Evolutionary conservation across 2,888 invertebrate genomes (phyloP).

Genomic region (Bombylius discolor): DNA sequence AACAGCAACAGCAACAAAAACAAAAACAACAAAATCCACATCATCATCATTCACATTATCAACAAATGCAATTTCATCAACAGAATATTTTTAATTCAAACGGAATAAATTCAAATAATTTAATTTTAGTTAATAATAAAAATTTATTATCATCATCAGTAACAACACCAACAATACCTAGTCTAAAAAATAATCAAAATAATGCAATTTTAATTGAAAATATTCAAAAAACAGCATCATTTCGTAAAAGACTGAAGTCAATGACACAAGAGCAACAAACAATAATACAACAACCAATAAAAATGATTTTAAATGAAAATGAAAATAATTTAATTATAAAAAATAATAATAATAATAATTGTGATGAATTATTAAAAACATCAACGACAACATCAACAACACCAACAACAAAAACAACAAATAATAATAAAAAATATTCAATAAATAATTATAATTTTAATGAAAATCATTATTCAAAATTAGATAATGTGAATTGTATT

Average conservation of each 20-base stretch:
- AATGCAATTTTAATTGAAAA: conserved; percentile 1
- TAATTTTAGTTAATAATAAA: no score
- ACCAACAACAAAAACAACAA: conserved; percentile 4
- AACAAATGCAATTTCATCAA: no score
- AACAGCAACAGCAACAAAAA: conserved; percentile 9
- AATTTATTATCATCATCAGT: conserved; percentile 23
- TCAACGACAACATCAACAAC: neutral
- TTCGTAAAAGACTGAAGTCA: conserved; percentile 18
- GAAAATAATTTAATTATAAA: no score
- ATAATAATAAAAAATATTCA: neutral
- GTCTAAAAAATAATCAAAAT: neutral
- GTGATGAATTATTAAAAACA: no score
- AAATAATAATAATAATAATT: no score
- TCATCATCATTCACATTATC: neutral
- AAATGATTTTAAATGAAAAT: no score
- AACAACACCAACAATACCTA: conserved; percentile 12
- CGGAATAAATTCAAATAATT: no score
- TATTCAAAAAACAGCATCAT: conserved; percentile 9
- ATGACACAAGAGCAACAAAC: neutral
- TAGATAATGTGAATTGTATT: neutral
- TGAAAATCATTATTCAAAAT: neutral
- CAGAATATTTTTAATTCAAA: no score
- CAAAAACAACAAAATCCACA: conserved; percentile 12
- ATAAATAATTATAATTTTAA: neutral
- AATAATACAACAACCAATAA: no score